These are phyloP conservation scores for Tethea ocularis DNA, from an alignment of 2,888 invertebrate species.

Conservation along the genomic window DNA sequence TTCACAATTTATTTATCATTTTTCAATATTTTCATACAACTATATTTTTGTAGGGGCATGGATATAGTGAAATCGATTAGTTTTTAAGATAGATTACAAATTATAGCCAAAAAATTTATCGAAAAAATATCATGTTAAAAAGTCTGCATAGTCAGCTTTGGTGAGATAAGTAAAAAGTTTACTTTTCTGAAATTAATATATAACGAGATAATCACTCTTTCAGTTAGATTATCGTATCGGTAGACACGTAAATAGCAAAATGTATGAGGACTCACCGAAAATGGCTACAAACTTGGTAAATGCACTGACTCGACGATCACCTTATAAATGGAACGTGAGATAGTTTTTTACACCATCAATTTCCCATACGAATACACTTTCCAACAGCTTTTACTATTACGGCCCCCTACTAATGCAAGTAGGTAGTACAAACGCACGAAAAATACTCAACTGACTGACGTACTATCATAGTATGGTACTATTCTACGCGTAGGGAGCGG, in stretches of 20 bases:
- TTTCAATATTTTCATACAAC: too few species aligned
- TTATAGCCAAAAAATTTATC: too few species aligned
- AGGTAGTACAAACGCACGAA: slow-evolving; percentile 77
- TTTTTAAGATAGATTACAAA: too few species aligned
- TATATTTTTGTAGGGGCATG: too few species aligned
- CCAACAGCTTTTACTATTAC: slow-evolving; percentile 82
- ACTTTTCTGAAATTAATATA: slow-evolving; percentile 29
- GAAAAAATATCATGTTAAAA: not conserved
- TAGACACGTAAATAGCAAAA: slow-evolving; percentile 68
- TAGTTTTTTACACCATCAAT: slow-evolving; percentile 73
- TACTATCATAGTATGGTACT: too few species aligned
- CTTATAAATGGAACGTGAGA: slow-evolving; percentile 73
- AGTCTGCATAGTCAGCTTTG: not conserved
- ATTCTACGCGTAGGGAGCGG: slow-evolving; percentile 77
- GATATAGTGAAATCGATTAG: too few species aligned
- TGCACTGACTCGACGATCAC: slow-evolving; percentile 61
- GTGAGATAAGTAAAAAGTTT: not conserved
- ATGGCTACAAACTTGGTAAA: slow-evolving; percentile 76
- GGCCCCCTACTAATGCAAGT: slow-evolving; percentile 72
- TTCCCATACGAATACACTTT: slow-evolving; percentile 78
- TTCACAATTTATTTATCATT: too few species aligned
- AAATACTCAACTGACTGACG: slow-evolving; percentile 80
- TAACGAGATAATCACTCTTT: slow-evolving; percentile 35
- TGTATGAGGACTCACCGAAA: slow-evolving; percentile 69
- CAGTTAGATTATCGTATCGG: slow-evolving; percentile 44